phyloP scores from a whole-genome alignment of 1,140 invertebrate species.

The Orchesella cincta region DNA sequence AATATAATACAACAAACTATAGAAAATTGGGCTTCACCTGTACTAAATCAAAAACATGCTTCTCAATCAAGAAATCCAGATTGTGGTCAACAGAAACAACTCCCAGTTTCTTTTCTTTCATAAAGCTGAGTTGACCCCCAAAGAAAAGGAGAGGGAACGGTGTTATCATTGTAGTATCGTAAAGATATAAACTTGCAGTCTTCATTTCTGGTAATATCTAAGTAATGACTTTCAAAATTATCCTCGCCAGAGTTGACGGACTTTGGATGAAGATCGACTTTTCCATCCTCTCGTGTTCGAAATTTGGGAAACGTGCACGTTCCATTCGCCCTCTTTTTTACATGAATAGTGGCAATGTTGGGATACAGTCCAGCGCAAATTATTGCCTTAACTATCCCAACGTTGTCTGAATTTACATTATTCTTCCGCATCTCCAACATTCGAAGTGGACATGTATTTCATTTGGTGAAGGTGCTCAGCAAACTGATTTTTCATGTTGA shows the following conservation, averaged over 20 bases:
- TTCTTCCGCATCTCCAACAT: slow-evolving; percentile 62
- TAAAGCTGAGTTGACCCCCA: slow-evolving; percentile 60
- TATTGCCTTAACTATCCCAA: slow-evolving; percentile 76
- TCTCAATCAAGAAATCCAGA: slow-evolving; percentile 55
- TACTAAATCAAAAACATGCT: slow-evolving; percentile 61
- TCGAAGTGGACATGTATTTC: slow-evolving; percentile 66
- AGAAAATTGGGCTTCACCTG: no score
- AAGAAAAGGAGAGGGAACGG: slow-evolving; percentile 73
- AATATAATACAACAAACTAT: no score
- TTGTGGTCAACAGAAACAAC: slow-evolving; percentile 56
- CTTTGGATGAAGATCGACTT: slow-evolving; percentile 68
- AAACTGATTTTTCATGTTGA: slow-evolving; percentile 82
- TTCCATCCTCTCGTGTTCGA: slow-evolving; percentile 62
- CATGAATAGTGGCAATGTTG: slow-evolving; percentile 57
- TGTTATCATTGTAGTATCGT: slow-evolving; percentile 71
- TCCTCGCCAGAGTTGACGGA: slow-evolving; percentile 65
- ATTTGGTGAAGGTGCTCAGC: slow-evolving; percentile 70
- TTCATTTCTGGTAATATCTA: slow-evolving; percentile 72
- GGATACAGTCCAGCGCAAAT: slow-evolving; percentile 86
- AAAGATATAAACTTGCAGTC: slow-evolving; percentile 64
- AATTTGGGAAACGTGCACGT: slow-evolving; percentile 41
- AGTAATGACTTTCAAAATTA: slow-evolving; percentile 63
- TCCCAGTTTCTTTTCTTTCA: slow-evolving; percentile 36
- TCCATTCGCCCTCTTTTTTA: slow-evolving; percentile 43
- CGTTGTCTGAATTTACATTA: slow-evolving; percentile 77